Evolutionary conservation across 2,113 vertebrate genomes (phyloP), one percentile per base, ranked within the genome.

Genomic region (Hepsetus odoe): DNA sequence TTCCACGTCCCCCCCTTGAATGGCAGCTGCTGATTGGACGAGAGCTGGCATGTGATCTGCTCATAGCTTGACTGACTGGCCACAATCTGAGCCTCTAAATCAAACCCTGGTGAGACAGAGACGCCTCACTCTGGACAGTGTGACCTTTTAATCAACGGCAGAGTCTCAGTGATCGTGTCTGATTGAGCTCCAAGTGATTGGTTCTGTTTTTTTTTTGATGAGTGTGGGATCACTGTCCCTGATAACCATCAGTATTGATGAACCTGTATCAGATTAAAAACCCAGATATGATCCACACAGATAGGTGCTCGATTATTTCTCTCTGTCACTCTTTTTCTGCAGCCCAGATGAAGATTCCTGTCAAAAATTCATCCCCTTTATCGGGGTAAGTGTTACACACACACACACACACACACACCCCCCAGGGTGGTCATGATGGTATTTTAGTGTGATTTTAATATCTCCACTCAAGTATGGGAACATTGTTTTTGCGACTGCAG

Each of bases 301-400:
- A 32, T 58, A 6, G 56, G 28, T 13, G 28, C 59, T 72, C 2
- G 68, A 30, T 86, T 67, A 69, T 5, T 55, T 28, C 49, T 33
- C 10, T 58, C 67, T 73, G 55, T 16, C 71, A 10, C 10, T 84
- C 80, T n/a, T n/a, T n/a, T 22, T 24, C 59, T 30, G 24, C 87
- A 99, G 97, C 91, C 96, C 96, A 5, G 96, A 98, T 0, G 97
- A 98, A 89, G 97, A 99, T 81, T 97, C 97, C 0, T 97, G 97
- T 1, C 97, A 99, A 91, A 98, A 98, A 83, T 99, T 99, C 90
- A 98, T 98, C 86, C 97, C 97, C 24, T 99, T 99, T 59, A 95
- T 99, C 0, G 97, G 96, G 86, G 97, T 98, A 88, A 94, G 95
- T 93, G 58, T 68, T 38, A n/a, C 20, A n/a, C n/a, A n/a, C n/a